Evolutionary conservation across 2,113 vertebrate genomes (phyloP), one percentile per base, ranked within the genome.

Genomic region (Oxygymnocypris stewartii): DNA sequence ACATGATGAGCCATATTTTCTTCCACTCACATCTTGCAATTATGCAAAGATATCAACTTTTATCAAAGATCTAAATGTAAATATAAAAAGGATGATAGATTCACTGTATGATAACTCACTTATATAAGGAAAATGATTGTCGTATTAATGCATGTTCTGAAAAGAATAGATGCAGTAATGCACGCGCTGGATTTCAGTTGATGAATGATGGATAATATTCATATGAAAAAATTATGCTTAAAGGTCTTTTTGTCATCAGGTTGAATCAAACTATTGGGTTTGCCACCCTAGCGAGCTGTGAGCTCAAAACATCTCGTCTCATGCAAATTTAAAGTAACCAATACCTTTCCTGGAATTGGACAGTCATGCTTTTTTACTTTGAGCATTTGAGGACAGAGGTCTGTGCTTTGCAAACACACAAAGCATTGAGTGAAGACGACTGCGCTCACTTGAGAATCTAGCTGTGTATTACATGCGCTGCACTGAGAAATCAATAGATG

Each of bases 191-290:
- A 78, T 82, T 89, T 86, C 82, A 84, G 80, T 87, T 90, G 88
- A 89, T 91, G 87, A 92, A 91, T 90, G 91, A 92, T 88, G 59
- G 91, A 90, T 78, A 88, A 88, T 89, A 80, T 87, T 88, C 35
- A 57, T 85, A 82, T 90, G 86, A 91, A 90, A 82, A 88, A 86
- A 77, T 42, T 23, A 89, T 75, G 74, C 79, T 84, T 89, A 69
- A 84, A 89, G 79, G 51, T 65, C 82, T 84, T 84, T 85, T 85
- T 87, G 77, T 86, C 83, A 88, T 89, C 88, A 81, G 87, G 67
- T 88, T 37, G 35, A 88, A 89, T 90, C 85, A 89, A 84, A 85
- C 74, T 59, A 84, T 31, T 86, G 82, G 16, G 84, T 82, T 84
- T 84, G 63, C 79, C 75, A 84, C 59, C 67, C 76, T 25, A 25